phyloP scores from a whole-genome alignment of 1,140 invertebrate genomes.

The Drosophila serrata region DNA sequence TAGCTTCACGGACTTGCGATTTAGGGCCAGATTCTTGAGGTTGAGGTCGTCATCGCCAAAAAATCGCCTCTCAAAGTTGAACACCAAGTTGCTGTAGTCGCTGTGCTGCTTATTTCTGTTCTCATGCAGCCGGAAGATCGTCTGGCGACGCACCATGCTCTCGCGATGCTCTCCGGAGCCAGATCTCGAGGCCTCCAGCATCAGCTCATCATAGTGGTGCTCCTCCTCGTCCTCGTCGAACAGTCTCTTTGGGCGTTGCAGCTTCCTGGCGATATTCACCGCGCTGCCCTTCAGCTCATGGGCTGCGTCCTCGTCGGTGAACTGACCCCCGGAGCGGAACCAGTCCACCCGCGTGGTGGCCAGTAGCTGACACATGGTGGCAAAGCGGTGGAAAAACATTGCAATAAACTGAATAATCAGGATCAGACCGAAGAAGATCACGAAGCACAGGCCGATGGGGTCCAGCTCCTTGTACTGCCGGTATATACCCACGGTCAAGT shows the following conservation, averaged over 20 bases:
- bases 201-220: slow-evolving; percentile 55
- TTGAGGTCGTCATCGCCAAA: slow-evolving; percentile 77
- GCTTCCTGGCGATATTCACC: slow-evolving; percentile 87
- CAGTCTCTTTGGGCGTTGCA: slow-evolving; percentile 86
- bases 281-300: slow-evolving; percentile 87
- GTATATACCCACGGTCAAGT: slow-evolving; percentile 85
- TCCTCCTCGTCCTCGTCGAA: slow-evolving; percentile 85
- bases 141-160: slow-evolving; percentile 67
- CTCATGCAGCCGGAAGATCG: slow-evolving; percentile 72
- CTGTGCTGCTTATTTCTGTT: slow-evolving; percentile 60
- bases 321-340: slow-evolving; percentile 64
- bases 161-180: slow-evolving; percentile 50
- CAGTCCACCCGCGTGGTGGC: slow-evolving; percentile 89
- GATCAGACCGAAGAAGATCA: slow-evolving; percentile 90
- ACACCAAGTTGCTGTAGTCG: slow-evolving; percentile 78
- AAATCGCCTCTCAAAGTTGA: slow-evolving; percentile 77
- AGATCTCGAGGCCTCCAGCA: slow-evolving; percentile 14
- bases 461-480: slow-evolving; percentile 89
- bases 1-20: slow-evolving; percentile 75
- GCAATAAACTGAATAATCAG: slow-evolving; percentile 92
- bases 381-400: slow-evolving; percentile 94
- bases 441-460: slow-evolving; percentile 91
- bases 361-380: slow-evolving; percentile 93
- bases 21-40: slow-evolving; percentile 70
- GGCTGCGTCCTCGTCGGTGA: slow-evolving; percentile 85